Evolutionary conservation across 1,140 invertebrate genomes (phyloP), one percentile per base, ranked within the genome.

Genomic region (Bombus consobrinus): DNA sequence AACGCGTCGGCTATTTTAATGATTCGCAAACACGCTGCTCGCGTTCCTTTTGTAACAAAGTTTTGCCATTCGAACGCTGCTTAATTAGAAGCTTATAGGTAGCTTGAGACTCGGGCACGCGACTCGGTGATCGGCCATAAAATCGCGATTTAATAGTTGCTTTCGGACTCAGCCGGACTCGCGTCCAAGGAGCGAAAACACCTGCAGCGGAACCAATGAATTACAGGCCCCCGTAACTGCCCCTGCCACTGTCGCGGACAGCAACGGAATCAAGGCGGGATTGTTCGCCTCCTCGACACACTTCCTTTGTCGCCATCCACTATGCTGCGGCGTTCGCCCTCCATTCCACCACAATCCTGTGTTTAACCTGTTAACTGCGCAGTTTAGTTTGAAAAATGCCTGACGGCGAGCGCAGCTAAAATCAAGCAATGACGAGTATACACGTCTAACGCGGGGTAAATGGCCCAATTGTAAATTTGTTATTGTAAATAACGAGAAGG

Each of bases 71-170:
- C 47, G 47, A 8, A 6, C 47, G 47, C 6, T 53, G 47, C 1
- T 87, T 87, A 87, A 77, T 87, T 87, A 41, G 59, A 64, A 41
- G 57, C 15, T 66, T 53, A 53, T 39, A 62, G 6, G 34, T 15
- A 62, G 34, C 22, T 10, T 2, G 34, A 25, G 74, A 59, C 15
- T 69, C 64, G 74, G 80, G 80, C 87, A 75, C 84, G 75, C 28
- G 77, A 75, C 76, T 57, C 88, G 88, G 53, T 90, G 91, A 92
- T 88, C 85, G 73, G 79, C 89, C 90, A 92, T 92, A 91, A 93
- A 93, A 93, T 92, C 87, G 87, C 89, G 87, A 93, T 93, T 92
- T 92, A 90, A 92, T 90, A 91, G 88, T 90, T 91, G 79, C 73
- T 81, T 78, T 53, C 18, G 47, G 47, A 53, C 76, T 83, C 83